A percentile compares a stretch with the other conserved stretches of the same genome.
These are phyloP conservation scores for Sphinx pinastri DNA, from an alignment of 2,888 invertebrate genomes.

Conservation along the genomic window DNA sequence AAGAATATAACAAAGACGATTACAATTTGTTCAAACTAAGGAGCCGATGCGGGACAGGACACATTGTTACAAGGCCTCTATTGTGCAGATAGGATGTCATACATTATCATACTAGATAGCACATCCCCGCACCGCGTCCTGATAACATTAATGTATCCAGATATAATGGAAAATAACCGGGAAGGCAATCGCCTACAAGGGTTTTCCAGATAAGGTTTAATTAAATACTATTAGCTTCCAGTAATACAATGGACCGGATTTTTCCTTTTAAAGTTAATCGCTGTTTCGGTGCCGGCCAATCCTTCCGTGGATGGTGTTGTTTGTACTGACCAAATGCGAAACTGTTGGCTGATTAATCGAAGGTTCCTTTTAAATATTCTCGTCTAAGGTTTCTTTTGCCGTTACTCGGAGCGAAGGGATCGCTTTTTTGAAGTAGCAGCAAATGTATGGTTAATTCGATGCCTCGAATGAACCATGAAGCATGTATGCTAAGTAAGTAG, in stretches of 20 bases:
- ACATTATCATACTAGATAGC: constrained; percentile 58
- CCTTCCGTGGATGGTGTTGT: constrained; percentile 4
- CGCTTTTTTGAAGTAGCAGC: background rate
- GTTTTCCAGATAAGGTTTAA: constrained; percentile 38
- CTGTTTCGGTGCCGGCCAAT: constrained; percentile 6
- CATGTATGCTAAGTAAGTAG: no score
- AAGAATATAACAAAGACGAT: no score
- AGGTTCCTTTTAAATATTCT: background rate
- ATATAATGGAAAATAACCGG: constrained; percentile 36
- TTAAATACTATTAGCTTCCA: constrained; percentile 42
- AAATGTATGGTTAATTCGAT: background rate
- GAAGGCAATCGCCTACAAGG: constrained; percentile 37
- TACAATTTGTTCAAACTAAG: constrained; percentile 19
- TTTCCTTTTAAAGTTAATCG: constrained; percentile 45
- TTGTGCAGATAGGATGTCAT: constrained; percentile 55
- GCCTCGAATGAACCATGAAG: no score
- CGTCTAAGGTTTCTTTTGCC: background rate
- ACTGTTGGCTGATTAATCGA: constrained; percentile 10
- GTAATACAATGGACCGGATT: constrained; percentile 47
- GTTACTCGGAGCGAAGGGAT: background rate
- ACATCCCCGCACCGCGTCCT: constrained; percentile 34
- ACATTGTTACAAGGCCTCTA: constrained; percentile 52
- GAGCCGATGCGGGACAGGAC: constrained; percentile 41
- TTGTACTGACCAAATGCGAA: constrained; percentile 5
- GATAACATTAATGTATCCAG: constrained; percentile 40